A percentile compares a stretch with the other conserved stretches of the same genome.
Conservation (phyloP, 2,797 vertebrate species). For the Diglossa cyanea region DNA sequence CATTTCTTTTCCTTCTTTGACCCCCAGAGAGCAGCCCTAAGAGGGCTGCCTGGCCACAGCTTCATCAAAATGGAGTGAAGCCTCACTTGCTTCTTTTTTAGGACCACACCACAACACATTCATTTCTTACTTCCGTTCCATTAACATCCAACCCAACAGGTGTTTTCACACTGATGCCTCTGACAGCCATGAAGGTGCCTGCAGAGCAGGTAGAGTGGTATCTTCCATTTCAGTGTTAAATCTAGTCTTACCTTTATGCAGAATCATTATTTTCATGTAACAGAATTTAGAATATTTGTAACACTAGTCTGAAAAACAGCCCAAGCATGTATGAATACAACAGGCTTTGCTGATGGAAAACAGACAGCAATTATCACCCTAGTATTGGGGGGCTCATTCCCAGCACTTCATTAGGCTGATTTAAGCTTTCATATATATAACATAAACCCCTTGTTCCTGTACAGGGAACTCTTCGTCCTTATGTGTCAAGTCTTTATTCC, state of each 20-base stretch:
- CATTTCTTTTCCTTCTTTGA: background rate
- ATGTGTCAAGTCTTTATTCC: background rate
- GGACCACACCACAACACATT: background rate
- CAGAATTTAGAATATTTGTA: background rate
- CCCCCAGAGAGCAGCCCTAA: background rate
- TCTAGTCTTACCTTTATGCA: accelerated
- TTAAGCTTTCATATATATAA: background rate
- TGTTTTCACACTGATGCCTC: background rate
- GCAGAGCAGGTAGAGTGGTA: accelerated
- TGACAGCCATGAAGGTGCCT: background rate
- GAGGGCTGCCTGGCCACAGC: background rate
- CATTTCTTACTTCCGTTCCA: background rate
- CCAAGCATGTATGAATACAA: background rate
- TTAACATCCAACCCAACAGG: background rate
- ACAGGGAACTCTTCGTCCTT: background rate
- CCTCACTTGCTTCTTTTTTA: background rate
- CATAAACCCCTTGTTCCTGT: background rate
- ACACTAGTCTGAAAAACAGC: background rate
- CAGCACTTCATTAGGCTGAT: background rate
- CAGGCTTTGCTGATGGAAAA: background rate
- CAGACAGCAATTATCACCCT: accelerated
- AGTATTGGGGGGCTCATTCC: accelerated
- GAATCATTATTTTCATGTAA: background rate
- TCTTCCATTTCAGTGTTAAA: background rate
- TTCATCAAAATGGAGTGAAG: background rate